Evolutionary conservation across 2,113 vertebrate species (phyloP), one percentile per base, ranked within the genome.

Genomic region (Protomyctophum bolini): DNA sequence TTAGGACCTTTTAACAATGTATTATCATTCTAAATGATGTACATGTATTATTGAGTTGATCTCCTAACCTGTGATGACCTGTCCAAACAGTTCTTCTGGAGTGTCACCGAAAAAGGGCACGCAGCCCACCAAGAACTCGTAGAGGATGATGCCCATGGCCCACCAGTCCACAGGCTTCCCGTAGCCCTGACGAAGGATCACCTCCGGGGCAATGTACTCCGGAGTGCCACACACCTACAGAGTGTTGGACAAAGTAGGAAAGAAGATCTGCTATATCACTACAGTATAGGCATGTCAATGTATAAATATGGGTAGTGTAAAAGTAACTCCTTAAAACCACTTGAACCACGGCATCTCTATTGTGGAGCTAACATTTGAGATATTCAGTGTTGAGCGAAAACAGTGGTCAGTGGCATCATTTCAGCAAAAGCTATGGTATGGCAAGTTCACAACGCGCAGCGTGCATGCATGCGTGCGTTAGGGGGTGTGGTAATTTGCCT

Each of bases 101-200:
- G 96, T 98, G 88, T 97, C 96, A 50, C 96, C 94, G 64, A 97
- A 98, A 89, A 97, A 98, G 12, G 96, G 96, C 73, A 97, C 96
- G 1, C 96, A 97, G 70, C 96, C 96, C 84, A 98, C 95, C 77
- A 97, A 90, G 91, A 98, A 98, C 90, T 98, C 96, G 7, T 97
- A 98, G 9, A 98, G 94, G 66, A 97, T 95, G 91, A 98, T 97
- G 8, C 97, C 97, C 97, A 98, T 98, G 4, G 97, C 96, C 97
- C 96, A 98, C 97, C 97, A 98, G 82, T 98, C 97, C 78, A 98
- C 96, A 0, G 96, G 97, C 75, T 97, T 98, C 6, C 97, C 97
- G 0, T 98, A 98, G 69, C 97, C 97, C 88, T 97, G 96, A 12
- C 95, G 92, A 59, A 98, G 93, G 87, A 98, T 98, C 76, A 98